These are phyloP conservation scores for Origma solitaria DNA, from an alignment of 2,113 vertebrate species.

Conservation along the genomic window DNA sequence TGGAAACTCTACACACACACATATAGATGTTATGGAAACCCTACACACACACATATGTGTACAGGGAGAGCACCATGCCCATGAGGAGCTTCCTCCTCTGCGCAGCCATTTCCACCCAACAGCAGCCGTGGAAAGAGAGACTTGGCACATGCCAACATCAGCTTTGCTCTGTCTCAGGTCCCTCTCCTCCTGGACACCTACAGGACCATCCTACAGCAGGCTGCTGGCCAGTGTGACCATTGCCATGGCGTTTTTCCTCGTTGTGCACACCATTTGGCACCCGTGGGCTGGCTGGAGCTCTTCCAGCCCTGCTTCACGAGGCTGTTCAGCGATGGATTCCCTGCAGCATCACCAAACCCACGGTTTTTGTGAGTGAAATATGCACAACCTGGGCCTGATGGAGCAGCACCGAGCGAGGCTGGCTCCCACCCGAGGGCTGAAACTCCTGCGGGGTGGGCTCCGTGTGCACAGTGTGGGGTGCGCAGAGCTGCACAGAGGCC, in stretches of 20 bases:
- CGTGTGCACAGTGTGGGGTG: neutral
- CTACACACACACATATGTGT: neutral
- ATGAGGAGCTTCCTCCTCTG: neutral
- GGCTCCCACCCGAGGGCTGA: neutral
- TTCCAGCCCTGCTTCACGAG: neutral
- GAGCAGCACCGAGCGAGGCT: neutral
- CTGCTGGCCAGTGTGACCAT: neutral
- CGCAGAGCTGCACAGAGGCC: neutral
- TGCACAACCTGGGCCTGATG: neutral
- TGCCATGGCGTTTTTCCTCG: neutral
- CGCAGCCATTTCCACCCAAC: neutral
- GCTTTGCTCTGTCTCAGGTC: neutral
- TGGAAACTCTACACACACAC: too few relatives aligned
- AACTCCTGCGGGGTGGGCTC: neutral
- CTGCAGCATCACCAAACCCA: neutral
- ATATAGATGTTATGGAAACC: too few relatives aligned
- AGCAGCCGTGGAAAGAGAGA: neutral
- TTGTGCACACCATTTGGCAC: neutral
- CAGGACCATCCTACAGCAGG: accelerated
- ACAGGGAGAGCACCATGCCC: neutral
- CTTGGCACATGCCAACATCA: accelerated
- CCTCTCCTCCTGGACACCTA: neutral
- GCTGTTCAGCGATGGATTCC: neutral
- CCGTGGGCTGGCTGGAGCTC: neutral
- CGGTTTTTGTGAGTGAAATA: neutral